phyloP scores from a whole-genome alignment of 1,140 invertebrate genomes.

The Camponotus floridanus region DNA sequence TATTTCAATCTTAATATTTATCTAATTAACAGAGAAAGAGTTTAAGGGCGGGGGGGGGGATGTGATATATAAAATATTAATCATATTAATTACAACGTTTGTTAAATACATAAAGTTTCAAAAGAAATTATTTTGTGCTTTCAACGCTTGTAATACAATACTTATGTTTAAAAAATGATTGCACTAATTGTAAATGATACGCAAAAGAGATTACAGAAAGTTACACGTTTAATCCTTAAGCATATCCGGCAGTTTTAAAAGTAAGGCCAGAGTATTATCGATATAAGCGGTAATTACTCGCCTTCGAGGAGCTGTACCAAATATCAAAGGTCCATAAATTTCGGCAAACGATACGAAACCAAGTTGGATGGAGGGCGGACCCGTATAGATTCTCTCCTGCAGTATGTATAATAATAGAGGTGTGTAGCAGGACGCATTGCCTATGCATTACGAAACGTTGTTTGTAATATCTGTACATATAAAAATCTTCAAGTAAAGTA shows the following conservation, averaged over 20 bases:
- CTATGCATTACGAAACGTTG: slow-evolving; percentile 76
- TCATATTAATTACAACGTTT: background rate
- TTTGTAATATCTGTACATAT: slow-evolving; percentile 84
- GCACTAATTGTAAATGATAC: background rate
- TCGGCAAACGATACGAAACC: slow-evolving; percentile 1
- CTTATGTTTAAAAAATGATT: background rate
- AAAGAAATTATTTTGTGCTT: background rate
- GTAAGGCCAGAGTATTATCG: slow-evolving; percentile 27
- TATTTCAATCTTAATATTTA: background rate
- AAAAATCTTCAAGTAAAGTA: slow-evolving; percentile 82
- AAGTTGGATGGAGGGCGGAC: slow-evolving; percentile 32
- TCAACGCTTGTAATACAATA: background rate
- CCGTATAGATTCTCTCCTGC: slow-evolving; percentile 65
- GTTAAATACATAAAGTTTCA: background rate
- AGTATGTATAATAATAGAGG: slow-evolving; percentile 75
- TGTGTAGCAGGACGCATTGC: slow-evolving; percentile 74
- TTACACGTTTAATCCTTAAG: background rate
- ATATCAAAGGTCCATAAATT: slow-evolving; percentile 40
- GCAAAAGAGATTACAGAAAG: background rate
- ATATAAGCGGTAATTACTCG: slow-evolving; percentile 37
- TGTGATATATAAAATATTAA: slow-evolving; percentile 1
- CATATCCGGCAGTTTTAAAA: background rate
- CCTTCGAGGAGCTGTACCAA: slow-evolving; percentile 21
- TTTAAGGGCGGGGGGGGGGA: background rate
- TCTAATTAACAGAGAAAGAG: background rate